Evolutionary conservation across 2,888 invertebrate species (phyloP), one percentile per base, ranked within the genome.

Genomic region (Adineta ricciae): DNA sequence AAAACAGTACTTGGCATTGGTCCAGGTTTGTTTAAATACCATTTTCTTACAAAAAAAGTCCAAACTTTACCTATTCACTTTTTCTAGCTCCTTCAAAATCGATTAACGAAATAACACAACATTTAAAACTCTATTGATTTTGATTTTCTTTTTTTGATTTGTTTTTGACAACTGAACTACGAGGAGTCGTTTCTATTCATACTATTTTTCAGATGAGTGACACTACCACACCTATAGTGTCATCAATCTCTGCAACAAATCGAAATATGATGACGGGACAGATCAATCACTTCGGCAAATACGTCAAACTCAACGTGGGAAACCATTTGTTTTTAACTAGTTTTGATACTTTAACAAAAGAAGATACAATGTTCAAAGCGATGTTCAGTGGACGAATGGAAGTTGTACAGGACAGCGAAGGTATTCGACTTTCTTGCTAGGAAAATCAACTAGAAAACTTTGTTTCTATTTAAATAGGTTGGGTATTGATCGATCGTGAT

Each of bases 1-100:
- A 93, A 93, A 88, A 97, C 97, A 86, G 96, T 97, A 1, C 92
- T 96, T 85, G 96, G 95, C 1, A 92, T 97, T 84, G 97, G 97
- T n/a, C 97, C 97, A 83, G 96, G 91, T 78, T 41, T 24, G 78
- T 78, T 41, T 1, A 1, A 38, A 64, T 21, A 49, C 21, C n/a
- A n/a, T n/a, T n/a, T n/a, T n/a, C n/a, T n/a, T n/a, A n/a, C n/a
- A n/a, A n/a, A n/a, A n/a, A n/a, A n/a, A n/a, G n/a, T n/a, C n/a
- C n/a, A n/a, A n/a, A n/a, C n/a, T 24, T n/a, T 24, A 14, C 64
- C 82, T 83, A 32, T 46, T 86, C 84, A 54, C 84, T 84, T 83
- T 72, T 88, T 89, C 83, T 87, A 89, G 90, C 94, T 7, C 93
- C 94, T 72, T 93, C 93, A 87, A 92, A 92, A 88, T 89, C 93